phyloP scores from a whole-genome alignment of 2,888 invertebrate genomes.

The Callyntrura sp. region DNA sequence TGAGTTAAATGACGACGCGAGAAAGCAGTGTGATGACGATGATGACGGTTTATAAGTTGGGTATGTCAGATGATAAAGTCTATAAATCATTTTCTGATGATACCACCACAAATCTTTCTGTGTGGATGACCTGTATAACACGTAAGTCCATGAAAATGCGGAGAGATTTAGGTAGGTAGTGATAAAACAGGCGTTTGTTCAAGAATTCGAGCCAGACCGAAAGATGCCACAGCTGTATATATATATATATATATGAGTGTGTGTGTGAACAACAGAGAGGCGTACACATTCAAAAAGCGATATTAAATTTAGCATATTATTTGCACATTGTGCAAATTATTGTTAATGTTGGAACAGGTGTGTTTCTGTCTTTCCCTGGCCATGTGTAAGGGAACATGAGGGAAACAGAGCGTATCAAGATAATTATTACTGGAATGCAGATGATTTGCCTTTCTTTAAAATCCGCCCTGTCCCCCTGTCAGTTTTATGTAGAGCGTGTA shows the following conservation, averaged over 20 bases:
- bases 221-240: background rate
- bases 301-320: no score
- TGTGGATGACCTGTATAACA: constrained; percentile 25
- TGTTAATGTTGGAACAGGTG: no score
- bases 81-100: background rate
- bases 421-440: no score
- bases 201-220: background rate
- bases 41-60: background rate
- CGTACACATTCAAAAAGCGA: no score
- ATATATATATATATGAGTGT: background rate
- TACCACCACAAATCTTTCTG: background rate
- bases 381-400: no score
- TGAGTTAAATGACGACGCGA: background rate
- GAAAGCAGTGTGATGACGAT: background rate
- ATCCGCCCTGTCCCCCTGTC: no score
- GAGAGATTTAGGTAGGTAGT: background rate
- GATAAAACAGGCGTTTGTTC: no score
- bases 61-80: background rate
- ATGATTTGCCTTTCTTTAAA: no score
- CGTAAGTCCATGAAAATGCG: background rate
- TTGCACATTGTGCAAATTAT: no score
- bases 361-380: no score
- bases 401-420: no score
- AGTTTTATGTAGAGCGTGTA: no score
- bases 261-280: background rate